Base-by-base conservation (phyloP, 2,888 invertebrate genomes). In the Ethmia dodecea region DNA sequence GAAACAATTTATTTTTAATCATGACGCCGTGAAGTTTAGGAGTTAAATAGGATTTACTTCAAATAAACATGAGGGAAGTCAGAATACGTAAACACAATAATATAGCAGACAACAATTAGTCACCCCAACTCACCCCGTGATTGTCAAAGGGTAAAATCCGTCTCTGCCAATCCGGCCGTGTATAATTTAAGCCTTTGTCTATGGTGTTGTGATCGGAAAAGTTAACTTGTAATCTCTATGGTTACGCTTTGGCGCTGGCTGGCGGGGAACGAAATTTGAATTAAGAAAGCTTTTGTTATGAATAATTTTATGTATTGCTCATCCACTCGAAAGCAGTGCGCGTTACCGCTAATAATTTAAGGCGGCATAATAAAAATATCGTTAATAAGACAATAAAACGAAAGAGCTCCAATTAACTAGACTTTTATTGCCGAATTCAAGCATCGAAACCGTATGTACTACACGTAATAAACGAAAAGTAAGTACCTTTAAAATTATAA, bases 171-270 rank as follows among this genome's bases (percentile, higher is more conserved):
- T 61, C 76, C 76, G 61, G 43, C 74, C 81, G 71, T 76, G 71
- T 69, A 69, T 78, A 80, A 81, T 81, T 72, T 72, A 70, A 74
- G 65, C 73, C 68, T 69, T 83, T 83, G 83, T 83, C 80, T 83
- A 71, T 73, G 80, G 77, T 70, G 84, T 78, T 71, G 63, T 77
- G 79, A 78, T 80, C 75, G 77, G 75, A 77, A 78, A 83, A 83
- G 78, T 83, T 83, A 71, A 78, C 69, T 78, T 79, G 71, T 81
- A 78, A 79, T 81, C 76, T 79, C 72, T 68, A 74, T 72, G 79
- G 74, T 63, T 57, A 49, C 50, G 59, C 53, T 50, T n/a, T n/a
- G 48, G 40, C 30, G 36, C 38, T 45, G 45, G 46, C 31, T 35
- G 31, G 12, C 31, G 28, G 43, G 35, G 28, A 28, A 15, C 22